These are phyloP conservation scores for Toxotes chatareus DNA, from an alignment of 2,113 vertebrate genomes.

Conservation along the genomic window DNA sequence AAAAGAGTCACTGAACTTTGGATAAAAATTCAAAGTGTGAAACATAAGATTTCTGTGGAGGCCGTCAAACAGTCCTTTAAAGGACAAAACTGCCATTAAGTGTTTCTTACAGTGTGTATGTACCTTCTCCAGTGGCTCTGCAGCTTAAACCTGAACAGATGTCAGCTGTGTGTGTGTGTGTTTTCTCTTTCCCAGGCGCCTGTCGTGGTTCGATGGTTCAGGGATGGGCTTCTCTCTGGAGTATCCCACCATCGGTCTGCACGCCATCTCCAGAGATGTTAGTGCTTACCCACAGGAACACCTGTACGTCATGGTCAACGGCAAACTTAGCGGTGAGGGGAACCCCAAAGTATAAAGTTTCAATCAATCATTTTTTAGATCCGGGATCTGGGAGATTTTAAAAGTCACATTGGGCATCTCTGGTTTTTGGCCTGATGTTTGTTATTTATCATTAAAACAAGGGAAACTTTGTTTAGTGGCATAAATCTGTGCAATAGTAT, in stretches of 20 bases:
- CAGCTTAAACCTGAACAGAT: background rate
- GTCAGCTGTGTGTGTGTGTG: background rate
- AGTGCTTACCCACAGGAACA: constrained; percentile 92
- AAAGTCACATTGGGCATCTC: too few relatives aligned
- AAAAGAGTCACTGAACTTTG: too few relatives aligned
- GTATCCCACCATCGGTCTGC: constrained; percentile 95
- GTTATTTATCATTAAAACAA: too few relatives aligned
- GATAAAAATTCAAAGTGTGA: too few relatives aligned
- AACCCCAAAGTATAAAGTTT: background rate
- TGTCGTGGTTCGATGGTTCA: constrained; percentile 93
- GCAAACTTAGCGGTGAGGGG: constrained; percentile 88
- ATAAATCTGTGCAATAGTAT: too few relatives aligned
- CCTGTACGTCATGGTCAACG: constrained; percentile 97
- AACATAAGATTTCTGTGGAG: too few relatives aligned
- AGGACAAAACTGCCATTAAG: background rate
- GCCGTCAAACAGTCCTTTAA: background rate
- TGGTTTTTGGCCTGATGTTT: too few relatives aligned
- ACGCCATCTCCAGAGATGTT: constrained; percentile 93
- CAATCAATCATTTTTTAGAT: background rate
- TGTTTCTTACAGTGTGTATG: background rate
- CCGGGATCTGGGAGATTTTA: background rate
- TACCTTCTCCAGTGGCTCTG: background rate
- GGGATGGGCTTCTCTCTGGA: constrained; percentile 94
- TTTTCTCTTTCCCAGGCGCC: constrained; percentile 79
- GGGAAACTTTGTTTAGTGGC: too few relatives aligned